phyloP scores from a whole-genome alignment of 2,113 vertebrate species.

The Upupa epops region DNA sequence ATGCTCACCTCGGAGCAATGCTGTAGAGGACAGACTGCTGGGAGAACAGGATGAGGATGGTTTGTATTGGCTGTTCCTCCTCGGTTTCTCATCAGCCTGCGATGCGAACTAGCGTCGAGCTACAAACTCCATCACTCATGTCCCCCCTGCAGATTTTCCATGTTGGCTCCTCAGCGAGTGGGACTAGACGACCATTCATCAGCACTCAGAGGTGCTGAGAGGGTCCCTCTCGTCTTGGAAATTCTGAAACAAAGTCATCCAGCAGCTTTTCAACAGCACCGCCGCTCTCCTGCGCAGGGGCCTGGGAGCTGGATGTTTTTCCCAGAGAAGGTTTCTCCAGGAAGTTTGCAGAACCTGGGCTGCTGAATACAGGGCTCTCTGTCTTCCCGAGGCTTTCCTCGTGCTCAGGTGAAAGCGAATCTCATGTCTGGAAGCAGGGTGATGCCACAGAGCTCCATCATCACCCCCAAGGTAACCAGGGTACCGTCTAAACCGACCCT shows the following conservation, averaged over 20 bases:
- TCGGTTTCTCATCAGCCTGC: constrained; percentile 62
- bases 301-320: neutral
- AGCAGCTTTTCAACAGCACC: constrained; percentile 28
- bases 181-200: constrained; percentile 54
- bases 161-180: constrained; percentile 59
- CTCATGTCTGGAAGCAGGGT: neutral
- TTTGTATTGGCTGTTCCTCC: constrained; percentile 70
- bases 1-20: constrained; percentile 54
- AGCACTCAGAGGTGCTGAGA: constrained; percentile 30
- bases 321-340: constrained; percentile 12
- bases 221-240: constrained; percentile 64
- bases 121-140: constrained; percentile 29
- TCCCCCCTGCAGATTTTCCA: constrained; percentile 70
- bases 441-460: neutral
- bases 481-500: neutral
- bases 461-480: neutral
- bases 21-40: constrained; percentile 53
- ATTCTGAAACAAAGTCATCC: constrained; percentile 39
- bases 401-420: neutral
- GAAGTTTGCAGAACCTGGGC: neutral
- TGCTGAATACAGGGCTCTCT: neutral
- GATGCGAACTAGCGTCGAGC: constrained; percentile 47
- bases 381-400: neutral
- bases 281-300: neutral
- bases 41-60: constrained; percentile 62